Percentiles rank a stretch among this genome's conserved stretches.
phyloP scores from a whole-genome alignment of 53 echinoderm and acorn worm genomes.

The Paracentrotus lividus region DNA sequence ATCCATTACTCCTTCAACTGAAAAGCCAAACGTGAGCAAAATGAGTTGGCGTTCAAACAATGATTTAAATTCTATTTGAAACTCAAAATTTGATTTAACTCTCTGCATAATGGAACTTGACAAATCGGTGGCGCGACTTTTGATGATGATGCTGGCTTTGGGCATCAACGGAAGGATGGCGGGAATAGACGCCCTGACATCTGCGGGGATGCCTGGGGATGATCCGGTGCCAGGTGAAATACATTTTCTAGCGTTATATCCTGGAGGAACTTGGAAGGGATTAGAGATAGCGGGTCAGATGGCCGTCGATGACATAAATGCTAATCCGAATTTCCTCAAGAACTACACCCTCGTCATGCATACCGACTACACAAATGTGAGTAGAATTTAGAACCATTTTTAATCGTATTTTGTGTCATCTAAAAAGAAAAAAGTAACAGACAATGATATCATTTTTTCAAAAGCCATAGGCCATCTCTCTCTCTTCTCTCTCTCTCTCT shows the following conservation, averaged over 20 bases:
- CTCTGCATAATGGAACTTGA: neutral
- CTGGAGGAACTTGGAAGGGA: conserved; percentile 75
- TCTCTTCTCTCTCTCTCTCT: too few species aligned
- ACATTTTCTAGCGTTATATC: conserved; percentile 55
- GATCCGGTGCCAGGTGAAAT: conserved; percentile 43
- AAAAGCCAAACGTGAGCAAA: neutral
- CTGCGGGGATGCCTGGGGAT: conserved; percentile 14
- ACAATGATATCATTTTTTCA: too few species aligned
- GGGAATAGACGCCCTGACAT: neutral
- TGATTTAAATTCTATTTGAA: neutral
- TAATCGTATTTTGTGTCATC: neutral
- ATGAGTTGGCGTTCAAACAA: neutral
- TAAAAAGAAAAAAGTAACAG: too few species aligned
- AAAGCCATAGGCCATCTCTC: too few species aligned
- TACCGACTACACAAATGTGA: conserved; percentile 78
- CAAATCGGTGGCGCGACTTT: neutral
- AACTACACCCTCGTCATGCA: conserved; percentile 77
- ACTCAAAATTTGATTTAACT: neutral
- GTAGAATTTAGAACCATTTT: conserved; percentile 4
- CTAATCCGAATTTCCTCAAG: conserved; percentile 43
- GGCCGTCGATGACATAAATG: conserved; percentile 74
- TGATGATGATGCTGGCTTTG: neutral
- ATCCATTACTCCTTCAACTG: neutral
- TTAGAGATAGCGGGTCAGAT: conserved; percentile 74
- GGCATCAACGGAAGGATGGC: neutral